Evolutionary conservation across 2,888 invertebrate species (phyloP).

Genomic region (Elegia similella): DNA sequence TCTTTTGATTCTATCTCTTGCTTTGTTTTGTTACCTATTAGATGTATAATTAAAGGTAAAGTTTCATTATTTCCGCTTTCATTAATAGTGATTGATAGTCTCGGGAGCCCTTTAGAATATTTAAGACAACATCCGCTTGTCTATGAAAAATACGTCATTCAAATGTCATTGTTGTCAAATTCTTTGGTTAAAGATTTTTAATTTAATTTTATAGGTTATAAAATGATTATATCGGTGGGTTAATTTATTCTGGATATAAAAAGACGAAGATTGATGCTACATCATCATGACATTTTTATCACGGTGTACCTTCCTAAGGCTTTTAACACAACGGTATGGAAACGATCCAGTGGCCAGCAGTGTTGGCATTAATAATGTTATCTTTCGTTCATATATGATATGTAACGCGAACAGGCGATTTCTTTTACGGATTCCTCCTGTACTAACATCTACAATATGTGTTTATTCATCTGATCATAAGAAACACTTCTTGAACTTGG

Average conservation of each 20-base stretch:
- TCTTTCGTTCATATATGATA: slow-evolving; percentile 37
- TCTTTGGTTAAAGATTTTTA: too few relatives aligned
- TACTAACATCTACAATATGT: slow-evolving; percentile 44
- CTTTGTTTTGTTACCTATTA: too few relatives aligned
- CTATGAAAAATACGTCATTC: too few relatives aligned
- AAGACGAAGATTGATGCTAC: background rate
- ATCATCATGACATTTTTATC: slow-evolving; percentile 50
- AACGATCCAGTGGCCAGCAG: slow-evolving; percentile 28
- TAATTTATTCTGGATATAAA: background rate
- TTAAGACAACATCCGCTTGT: too few relatives aligned
- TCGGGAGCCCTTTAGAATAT: too few relatives aligned
- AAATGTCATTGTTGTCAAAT: too few relatives aligned
- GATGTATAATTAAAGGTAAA: too few relatives aligned
- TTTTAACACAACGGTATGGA: slow-evolving; percentile 39
- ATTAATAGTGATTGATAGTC: too few relatives aligned
- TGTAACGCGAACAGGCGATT: slow-evolving; percentile 35
- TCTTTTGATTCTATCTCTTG: too few relatives aligned
- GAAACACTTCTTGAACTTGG: slow-evolving; percentile 61
- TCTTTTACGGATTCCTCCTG: slow-evolving; percentile 35
- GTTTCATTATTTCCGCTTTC: too few relatives aligned
- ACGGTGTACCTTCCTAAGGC: slow-evolving; percentile 43
- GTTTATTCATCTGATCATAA: slow-evolving; percentile 62
- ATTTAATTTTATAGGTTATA: background rate
- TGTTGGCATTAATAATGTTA: slow-evolving; percentile 35
- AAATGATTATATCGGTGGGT: background rate